Evolutionary conservation across 2,888 invertebrate species (phyloP).

Genomic region (Prosapia bicincta): DNA sequence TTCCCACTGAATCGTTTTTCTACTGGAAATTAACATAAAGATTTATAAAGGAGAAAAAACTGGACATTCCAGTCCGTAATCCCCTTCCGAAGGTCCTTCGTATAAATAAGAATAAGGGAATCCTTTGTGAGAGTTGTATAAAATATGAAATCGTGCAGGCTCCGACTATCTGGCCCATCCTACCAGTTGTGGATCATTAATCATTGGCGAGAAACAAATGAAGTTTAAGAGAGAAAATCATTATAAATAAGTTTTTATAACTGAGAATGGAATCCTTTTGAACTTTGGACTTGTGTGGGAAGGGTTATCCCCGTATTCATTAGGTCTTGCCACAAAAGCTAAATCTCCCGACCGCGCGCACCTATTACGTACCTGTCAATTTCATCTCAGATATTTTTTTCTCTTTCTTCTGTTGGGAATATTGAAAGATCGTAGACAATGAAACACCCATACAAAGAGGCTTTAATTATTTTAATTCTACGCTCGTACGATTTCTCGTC

Average conservation of each 20-base stretch:
- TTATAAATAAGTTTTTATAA: constrained; percentile 31
- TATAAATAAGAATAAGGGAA: background rate
- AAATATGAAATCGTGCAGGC: constrained; percentile 10
- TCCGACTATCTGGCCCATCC: constrained; percentile 1
- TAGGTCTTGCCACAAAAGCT: constrained; percentile 8
- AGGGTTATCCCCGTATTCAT: background rate
- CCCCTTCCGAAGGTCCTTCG: background rate
- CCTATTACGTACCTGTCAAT: background rate
- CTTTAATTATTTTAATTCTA: background rate
- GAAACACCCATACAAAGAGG: background rate
- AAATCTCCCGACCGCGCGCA: too few species aligned
- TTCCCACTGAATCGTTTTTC: background rate
- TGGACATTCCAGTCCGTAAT: background rate
- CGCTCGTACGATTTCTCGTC: background rate
- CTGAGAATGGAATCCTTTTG: constrained; percentile 14
- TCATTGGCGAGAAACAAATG: constrained; percentile 30
- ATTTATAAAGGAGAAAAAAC: background rate
- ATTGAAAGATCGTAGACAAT: background rate
- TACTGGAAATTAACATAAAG: background rate
- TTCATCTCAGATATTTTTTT: background rate
- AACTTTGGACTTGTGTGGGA: constrained; percentile 12
- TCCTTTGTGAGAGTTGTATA: background rate
- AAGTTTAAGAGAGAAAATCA: constrained; percentile 32
- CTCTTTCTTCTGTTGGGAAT: background rate
- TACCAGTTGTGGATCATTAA: constrained; percentile 6